Base-by-base conservation (phyloP, 2,113 vertebrate genomes). In the Neolamprologus modestus region DNA sequence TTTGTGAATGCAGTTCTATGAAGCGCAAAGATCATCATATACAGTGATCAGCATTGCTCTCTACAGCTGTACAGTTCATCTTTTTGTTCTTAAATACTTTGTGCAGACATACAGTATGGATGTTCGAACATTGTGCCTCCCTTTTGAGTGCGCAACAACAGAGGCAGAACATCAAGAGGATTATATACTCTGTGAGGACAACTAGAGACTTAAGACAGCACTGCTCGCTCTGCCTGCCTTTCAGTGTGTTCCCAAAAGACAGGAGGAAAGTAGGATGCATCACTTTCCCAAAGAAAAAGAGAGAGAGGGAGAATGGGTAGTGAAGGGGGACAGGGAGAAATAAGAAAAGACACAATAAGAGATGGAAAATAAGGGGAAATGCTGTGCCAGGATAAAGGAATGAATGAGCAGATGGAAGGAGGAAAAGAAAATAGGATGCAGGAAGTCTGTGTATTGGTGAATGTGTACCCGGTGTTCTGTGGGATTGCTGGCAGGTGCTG, bases 131-230 rank as follows among this genome's bases (percentile, higher is more conserved):
- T 26, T 76, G 85, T 87, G 61, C 82, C 84, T 91, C 40, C 59
- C 59, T 89, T 82, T 85, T 47, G 63, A 88, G 80, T 86, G 53
- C 55, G 55, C 76, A 88, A 79, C 82, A 91, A 87, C 54, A 91
- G 91, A 84, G 88, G 73, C 88, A 91, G 78, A 93, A 90, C 92
- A 94, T 94, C 86, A 92, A 93, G 89, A 88, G 90, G 93, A 94
- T 95, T 94, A 95, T 89, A 81, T 45, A 57, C 80, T 91, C 86
- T 35, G 6, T 85, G 85, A 88, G 89, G 83, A 91, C 78, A 89
- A 91, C 54, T 66, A 78, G 55, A 82, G 88, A 91, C 85, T 92
- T 83, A 76, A 91, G 83, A 86, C 79, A 55, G 59, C 55, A 21
- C 61, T 84, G 71, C 83, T 81, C 84, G 28, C 86, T 86, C 79